Percentiles rank a stretch among this genome's conserved stretches.
Conservation (phyloP, 2,888 invertebrate species). For the Ophion costatus region DNA sequence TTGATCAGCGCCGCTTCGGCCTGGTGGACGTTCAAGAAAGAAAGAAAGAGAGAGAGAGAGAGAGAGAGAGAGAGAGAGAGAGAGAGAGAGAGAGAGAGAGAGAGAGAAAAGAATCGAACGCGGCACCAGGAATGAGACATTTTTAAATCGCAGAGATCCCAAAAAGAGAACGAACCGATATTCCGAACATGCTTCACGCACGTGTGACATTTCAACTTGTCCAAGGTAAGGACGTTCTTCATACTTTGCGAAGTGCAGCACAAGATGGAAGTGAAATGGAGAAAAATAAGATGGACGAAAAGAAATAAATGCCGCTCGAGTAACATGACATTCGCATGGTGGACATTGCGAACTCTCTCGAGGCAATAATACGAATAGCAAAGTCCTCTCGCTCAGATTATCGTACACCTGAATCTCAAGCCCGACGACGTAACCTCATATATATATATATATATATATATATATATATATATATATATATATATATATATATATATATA, state of each 20-base stretch:
- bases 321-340: slow-evolving; percentile 49
- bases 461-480: neutral
- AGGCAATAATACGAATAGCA: slow-evolving; percentile 56
- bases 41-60: slow-evolving; percentile 1
- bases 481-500: neutral
- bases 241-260: slow-evolving; percentile 36
- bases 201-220: slow-evolving; percentile 30
- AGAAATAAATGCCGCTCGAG: slow-evolving; percentile 46
- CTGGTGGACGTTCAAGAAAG: slow-evolving; percentile 31
- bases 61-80: slow-evolving; percentile 41
- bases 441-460: neutral
- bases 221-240: slow-evolving; percentile 19
- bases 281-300: slow-evolving; percentile 34
- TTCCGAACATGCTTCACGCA: slow-evolving; percentile 14
- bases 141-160: neutral
- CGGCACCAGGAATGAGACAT: slow-evolving; percentile 12
- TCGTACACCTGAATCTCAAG: slow-evolving; percentile 62
- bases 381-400: slow-evolving; percentile 52
- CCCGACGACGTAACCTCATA: slow-evolving; percentile 51
- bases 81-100: neutral
- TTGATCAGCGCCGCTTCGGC: slow-evolving; percentile 58
- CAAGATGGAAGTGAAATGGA: slow-evolving; percentile 13
- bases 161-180: slow-evolving; percentile 22
- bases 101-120: neutral
- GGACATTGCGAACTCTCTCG: slow-evolving; percentile 50